Conservation (phyloP, 2,888 invertebrate species). For the Agriopis marginaria region DNA sequence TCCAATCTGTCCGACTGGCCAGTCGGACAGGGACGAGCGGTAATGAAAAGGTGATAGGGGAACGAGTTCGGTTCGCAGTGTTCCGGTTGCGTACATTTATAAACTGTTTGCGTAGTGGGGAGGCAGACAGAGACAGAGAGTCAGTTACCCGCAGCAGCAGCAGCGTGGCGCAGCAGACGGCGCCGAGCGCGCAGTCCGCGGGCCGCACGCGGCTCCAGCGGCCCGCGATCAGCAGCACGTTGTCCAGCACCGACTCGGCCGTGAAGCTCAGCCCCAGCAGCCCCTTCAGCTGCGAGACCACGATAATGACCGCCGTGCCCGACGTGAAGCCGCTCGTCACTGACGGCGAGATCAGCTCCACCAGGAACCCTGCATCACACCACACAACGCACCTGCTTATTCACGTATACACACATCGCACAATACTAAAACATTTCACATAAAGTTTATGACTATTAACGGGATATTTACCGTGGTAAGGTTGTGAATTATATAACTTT, state of each 20-base stretch:
- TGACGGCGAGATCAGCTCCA: conserved; percentile 93
- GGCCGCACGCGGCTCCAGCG: conserved; percentile 81
- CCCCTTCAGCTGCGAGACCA: conserved; percentile 90
- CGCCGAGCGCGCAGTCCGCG: conserved; percentile 88
- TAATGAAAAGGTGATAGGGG: no score
- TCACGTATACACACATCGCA: background rate
- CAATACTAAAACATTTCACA: no score
- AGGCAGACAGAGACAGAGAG: background rate
- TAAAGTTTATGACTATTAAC: no score
- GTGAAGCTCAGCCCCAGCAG: conserved; percentile 90
- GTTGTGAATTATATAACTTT: no score
- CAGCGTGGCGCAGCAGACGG: conserved; percentile 88
- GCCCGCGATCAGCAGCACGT: conserved; percentile 79
- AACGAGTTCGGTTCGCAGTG: no score
- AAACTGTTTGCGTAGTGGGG: no score
- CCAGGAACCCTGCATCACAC: conserved; percentile 89
- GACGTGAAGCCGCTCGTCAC: conserved; percentile 95
- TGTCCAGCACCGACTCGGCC: conserved; percentile 89
- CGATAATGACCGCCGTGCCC: conserved; percentile 93
- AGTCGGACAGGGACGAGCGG: no score
- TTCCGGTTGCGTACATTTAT: no score
- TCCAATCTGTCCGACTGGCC: no score
- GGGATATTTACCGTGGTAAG: no score
- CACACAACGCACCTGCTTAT: no score
- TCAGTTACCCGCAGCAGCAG: conserved; percentile 88